A percentile compares a stretch with the other conserved stretches of the same genome.
These are phyloP conservation scores for Diplazon laetatorius DNA, from an alignment of 2,888 invertebrate genomes.

Conservation along the genomic window DNA sequence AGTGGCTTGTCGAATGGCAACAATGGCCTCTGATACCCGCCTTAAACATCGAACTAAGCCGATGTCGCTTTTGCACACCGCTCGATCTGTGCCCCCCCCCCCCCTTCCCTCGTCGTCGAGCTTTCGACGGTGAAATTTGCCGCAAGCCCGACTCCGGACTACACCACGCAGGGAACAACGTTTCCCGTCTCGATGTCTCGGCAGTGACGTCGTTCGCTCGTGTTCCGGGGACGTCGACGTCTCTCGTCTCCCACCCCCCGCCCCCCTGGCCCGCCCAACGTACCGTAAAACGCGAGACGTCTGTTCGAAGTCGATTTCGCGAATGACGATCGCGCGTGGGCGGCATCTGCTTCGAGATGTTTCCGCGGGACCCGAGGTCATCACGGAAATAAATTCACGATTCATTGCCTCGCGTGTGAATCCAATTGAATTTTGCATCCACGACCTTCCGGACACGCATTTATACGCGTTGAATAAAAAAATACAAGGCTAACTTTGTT, in stretches of 20 bases:
- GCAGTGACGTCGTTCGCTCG: slow-evolving; percentile 39
- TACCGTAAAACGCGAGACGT: slow-evolving; percentile 39
- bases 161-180: slow-evolving; percentile 35
- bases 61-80: slow-evolving; percentile 19
- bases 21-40: slow-evolving; percentile 67
- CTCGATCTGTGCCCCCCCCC: no score
- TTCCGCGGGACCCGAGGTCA: slow-evolving; percentile 61
- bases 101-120: no score
- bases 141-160: slow-evolving; percentile 25
- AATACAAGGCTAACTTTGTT: background rate
- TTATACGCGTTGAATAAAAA: slow-evolving; percentile 21
- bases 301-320: slow-evolving; percentile 60
- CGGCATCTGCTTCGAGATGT: slow-evolving; percentile 60
- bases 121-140: slow-evolving; percentile 46
- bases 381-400: slow-evolving; percentile 65
- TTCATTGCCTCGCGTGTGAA: slow-evolving; percentile 35
- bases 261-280: background rate
- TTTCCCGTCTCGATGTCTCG: slow-evolving; percentile 25
- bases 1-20: slow-evolving; percentile 74
- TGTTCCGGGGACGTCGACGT: slow-evolving; percentile 51
- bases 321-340: slow-evolving; percentile 63
- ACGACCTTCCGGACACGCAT: slow-evolving; percentile 30
- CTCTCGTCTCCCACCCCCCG: slow-evolving; percentile 11
- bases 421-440: slow-evolving; percentile 23
- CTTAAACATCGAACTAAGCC: slow-evolving; percentile 36